A percentile compares a stretch with the other conserved stretches of the same genome.
phyloP scores from a whole-genome alignment of 2,888 invertebrate species.

The Stenotaenia linearis region DNA sequence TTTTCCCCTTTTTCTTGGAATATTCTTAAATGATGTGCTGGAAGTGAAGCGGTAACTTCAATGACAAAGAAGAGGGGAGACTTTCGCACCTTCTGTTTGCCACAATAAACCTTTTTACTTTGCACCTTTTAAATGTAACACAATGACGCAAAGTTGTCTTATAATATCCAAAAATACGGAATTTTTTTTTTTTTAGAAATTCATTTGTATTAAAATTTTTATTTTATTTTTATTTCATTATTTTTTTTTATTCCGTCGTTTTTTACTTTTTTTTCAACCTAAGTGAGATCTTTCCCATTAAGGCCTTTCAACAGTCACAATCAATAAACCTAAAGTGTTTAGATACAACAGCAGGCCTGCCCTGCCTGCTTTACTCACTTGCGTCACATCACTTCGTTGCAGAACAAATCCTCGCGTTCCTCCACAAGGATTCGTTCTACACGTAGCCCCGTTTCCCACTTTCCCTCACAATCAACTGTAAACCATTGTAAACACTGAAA shows the following conservation, averaged over 20 bases:
- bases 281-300: no score
- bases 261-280: no score
- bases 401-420: neutral
- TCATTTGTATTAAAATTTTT: no score
- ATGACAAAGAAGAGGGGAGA: neutral
- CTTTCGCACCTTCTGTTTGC: neutral
- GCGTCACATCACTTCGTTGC: neutral
- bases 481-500: neutral
- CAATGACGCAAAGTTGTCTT: no score
- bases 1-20: neutral
- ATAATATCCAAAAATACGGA: no score
- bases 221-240: no score
- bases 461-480: neutral
- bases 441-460: neutral
- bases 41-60: neutral
- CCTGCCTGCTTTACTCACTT: neutral
- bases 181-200: no score
- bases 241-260: no score
- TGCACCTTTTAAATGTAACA: no score
- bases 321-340: neutral
- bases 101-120: neutral
- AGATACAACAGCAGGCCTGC: neutral
- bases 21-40: neutral
- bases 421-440: neutral
- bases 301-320: neutral